Conservation (phyloP, 2,797 vertebrate species). For the Sebastolobus alascanus region DNA sequence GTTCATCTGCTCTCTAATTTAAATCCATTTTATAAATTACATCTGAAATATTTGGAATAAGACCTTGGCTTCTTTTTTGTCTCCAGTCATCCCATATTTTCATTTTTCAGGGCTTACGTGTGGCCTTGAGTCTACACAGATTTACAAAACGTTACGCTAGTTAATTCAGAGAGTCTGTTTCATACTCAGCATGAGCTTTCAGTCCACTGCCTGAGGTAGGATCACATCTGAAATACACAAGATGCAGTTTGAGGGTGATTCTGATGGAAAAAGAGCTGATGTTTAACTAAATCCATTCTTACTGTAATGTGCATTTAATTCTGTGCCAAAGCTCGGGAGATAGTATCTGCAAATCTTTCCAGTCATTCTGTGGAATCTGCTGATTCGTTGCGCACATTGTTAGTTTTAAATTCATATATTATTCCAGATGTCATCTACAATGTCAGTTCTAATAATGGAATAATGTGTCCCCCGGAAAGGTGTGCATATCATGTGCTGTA, state of each 20-base stretch:
- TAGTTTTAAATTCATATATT: constrained; percentile 16
- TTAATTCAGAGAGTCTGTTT: constrained; percentile 28
- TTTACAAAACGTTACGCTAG: constrained; percentile 10
- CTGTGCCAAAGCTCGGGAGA: not conserved
- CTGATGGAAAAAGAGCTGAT: constrained; percentile 18
- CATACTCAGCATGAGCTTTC: constrained; percentile 27
- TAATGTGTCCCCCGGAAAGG: not conserved
- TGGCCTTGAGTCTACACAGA: constrained; percentile 6
- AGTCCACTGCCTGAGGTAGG: constrained; percentile 35
- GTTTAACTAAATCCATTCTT: constrained; percentile 47
- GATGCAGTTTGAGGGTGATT: constrained; percentile 31
- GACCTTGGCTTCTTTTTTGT: not conserved
- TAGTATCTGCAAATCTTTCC: constrained; percentile 19
- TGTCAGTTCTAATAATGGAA: constrained; percentile 8
- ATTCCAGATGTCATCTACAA: not conserved
- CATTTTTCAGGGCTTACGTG: not conserved
- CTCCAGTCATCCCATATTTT: not conserved
- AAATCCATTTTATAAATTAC: not conserved
- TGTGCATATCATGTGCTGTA: not conserved
- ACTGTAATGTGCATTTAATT: constrained; percentile 32
- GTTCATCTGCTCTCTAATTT: not conserved
- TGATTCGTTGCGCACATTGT: not conserved
- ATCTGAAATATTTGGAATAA: not conserved
- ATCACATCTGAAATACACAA: constrained; percentile 47
- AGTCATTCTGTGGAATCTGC: constrained; percentile 20